Percentiles rank a stretch among this genome's conserved stretches.
phyloP scores from a whole-genome alignment of 2,888 invertebrate genomes.

The Helleia helle region DNA sequence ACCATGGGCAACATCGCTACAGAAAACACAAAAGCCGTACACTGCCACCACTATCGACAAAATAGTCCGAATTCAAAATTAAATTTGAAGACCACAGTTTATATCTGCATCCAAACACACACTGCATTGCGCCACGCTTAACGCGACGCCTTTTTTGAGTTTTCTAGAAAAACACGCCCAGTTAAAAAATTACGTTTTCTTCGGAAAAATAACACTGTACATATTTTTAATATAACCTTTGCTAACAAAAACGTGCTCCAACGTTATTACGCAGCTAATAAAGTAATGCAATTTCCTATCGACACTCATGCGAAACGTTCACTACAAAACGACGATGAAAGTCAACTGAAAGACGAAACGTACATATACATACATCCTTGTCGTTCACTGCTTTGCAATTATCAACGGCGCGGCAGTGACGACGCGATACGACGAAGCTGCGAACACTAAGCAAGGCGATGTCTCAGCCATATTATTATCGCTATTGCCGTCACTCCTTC shows the following conservation, averaged over 20 bases:
- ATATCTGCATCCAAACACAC: slow-evolving; percentile 63
- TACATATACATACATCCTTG: slow-evolving; percentile 71
- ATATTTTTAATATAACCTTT: slow-evolving; percentile 23
- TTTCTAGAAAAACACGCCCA: background rate
- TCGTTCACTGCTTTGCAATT: slow-evolving; percentile 59
- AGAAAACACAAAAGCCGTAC: slow-evolving; percentile 41
- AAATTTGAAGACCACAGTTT: slow-evolving; percentile 52
- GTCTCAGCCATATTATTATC: slow-evolving; percentile 36
- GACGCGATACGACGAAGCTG: slow-evolving; percentile 34
- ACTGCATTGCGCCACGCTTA: slow-evolving; percentile 71
- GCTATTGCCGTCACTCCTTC: slow-evolving; percentile 56
- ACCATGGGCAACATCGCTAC: slow-evolving; percentile 67
- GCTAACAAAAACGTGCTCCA: slow-evolving; percentile 42
- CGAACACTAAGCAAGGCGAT: slow-evolving; percentile 32
- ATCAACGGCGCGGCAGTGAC: slow-evolving; percentile 44
- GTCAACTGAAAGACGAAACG: slow-evolving; percentile 74
- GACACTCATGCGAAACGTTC: slow-evolving; percentile 70
- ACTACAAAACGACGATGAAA: slow-evolving; percentile 72
- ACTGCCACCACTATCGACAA: slow-evolving; percentile 41
- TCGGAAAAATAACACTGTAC: slow-evolving; percentile 11
- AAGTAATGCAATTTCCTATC: slow-evolving; percentile 62
- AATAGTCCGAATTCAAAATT: slow-evolving; percentile 36
- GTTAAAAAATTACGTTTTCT: background rate
- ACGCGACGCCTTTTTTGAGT: slow-evolving; percentile 52
- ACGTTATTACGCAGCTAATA: slow-evolving; percentile 64